These are phyloP conservation scores for Atlantisia rogersi DNA, from an alignment of 2,113 vertebrate genomes.

Conservation along the genomic window DNA sequence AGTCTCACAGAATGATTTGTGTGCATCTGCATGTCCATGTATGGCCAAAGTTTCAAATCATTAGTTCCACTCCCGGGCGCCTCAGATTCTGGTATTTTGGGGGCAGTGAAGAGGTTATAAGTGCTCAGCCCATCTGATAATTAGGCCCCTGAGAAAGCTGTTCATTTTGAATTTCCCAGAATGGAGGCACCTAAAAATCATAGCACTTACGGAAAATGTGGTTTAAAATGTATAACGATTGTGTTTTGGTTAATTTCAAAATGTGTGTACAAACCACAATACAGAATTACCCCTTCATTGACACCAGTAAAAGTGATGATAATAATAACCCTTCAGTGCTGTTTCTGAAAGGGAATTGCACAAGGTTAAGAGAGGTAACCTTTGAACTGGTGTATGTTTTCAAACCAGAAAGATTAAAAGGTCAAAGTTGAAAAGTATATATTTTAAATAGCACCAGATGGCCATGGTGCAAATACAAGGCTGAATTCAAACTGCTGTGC, in stretches of 20 bases:
- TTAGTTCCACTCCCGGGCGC: neutral
- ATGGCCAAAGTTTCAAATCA: constrained; percentile 17
- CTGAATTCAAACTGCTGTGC: constrained; percentile 11
- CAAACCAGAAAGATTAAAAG: constrained; percentile 50
- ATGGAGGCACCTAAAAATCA: neutral
- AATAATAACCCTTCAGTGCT: constrained; percentile 25
- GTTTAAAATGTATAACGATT: neutral
- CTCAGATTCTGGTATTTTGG: constrained; percentile 7
- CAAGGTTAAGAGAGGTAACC: constrained; percentile 36
- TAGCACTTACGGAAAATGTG: neutral
- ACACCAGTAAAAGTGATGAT: constrained; percentile 1
- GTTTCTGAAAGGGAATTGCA: constrained; percentile 45
- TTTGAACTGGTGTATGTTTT: constrained; percentile 59
- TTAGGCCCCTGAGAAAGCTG: neutral
- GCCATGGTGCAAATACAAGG: constrained; percentile 3
- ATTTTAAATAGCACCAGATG: constrained; percentile 56
- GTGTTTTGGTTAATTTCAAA: constrained; percentile 23
- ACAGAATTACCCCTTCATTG: constrained; percentile 38
- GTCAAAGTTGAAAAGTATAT: constrained; percentile 65
- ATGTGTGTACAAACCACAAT: constrained; percentile 10
- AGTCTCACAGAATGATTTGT: neutral
- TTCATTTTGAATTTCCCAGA: neutral
- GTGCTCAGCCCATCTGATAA: constrained; percentile 11
- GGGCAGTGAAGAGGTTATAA: constrained; percentile 6
- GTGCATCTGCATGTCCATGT: neutral